Evolutionary conservation across 1,140 invertebrate genomes (phyloP).

Genomic region (Scaptomyza hsui): DNA sequence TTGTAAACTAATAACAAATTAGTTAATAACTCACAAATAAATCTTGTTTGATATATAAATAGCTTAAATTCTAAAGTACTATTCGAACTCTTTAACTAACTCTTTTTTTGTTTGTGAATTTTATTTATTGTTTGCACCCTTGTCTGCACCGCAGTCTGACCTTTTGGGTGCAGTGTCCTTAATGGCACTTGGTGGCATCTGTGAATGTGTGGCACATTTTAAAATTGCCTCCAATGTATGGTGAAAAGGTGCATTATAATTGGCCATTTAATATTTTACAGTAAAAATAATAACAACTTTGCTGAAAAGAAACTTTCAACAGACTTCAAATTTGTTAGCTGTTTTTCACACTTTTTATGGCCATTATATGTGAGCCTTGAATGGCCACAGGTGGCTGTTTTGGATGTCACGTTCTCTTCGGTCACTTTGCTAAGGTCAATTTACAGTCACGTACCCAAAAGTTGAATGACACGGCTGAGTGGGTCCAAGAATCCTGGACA

Average conservation of each 20-base stretch:
- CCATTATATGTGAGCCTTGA: constrained; percentile 27
- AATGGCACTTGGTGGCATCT: constrained; percentile 26
- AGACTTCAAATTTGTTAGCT: constrained; percentile 23
- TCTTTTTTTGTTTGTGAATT: background rate
- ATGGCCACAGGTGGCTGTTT: constrained; percentile 63
- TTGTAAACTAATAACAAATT: no score
- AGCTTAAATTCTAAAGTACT: no score
- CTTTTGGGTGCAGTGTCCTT: constrained; percentile 22
- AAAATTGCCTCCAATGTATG: constrained; percentile 41
- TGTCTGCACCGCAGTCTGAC: constrained; percentile 21
- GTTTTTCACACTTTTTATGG: constrained; percentile 49
- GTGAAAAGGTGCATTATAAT: constrained; percentile 67
- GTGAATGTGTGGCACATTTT: constrained; percentile 4
- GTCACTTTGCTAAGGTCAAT: constrained; percentile 58
- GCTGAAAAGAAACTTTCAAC: constrained; percentile 39
- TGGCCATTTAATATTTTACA: constrained; percentile 74
- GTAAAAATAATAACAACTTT: constrained; percentile 37
- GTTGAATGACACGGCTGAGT: constrained; percentile 44
- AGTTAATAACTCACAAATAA: background rate
- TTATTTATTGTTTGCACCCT: constrained; percentile 17
- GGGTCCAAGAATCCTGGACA: constrained; percentile 1
- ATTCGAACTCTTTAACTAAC: background rate
- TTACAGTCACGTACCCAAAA: constrained; percentile 63
- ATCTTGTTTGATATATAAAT: no score
- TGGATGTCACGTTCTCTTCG: constrained; percentile 31